Percentiles rank a stretch among this genome's conserved stretches.
These are phyloP conservation scores for Galerucella pusilla DNA, from an alignment of 2,888 invertebrate species.

Conservation along the genomic window DNA sequence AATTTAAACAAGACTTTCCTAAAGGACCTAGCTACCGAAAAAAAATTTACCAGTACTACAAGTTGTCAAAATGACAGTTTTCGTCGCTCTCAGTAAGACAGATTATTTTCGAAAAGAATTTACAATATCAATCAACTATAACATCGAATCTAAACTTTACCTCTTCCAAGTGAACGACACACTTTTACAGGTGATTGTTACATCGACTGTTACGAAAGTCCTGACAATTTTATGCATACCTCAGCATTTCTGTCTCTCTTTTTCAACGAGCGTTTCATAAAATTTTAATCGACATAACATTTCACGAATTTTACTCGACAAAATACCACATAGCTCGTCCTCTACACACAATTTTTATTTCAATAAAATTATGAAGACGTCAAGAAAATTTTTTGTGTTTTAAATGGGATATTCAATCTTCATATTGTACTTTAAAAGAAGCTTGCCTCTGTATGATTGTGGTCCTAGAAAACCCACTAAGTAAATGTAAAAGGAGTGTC, in stretches of 20 bases:
- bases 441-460: no score
- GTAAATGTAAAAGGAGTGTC: no score
- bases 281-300: conserved; percentile 28
- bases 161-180: conserved; percentile 7
- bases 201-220: conserved; percentile 20
- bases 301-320: conserved; percentile 19
- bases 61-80: no score
- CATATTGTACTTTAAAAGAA: no score
- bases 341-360: background rate
- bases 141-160: background rate
- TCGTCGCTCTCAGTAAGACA: no score
- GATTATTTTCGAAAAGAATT: background rate
- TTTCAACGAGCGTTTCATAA: conserved; percentile 12
- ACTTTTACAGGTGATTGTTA: conserved; percentile 28
- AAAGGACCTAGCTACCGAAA: no score
- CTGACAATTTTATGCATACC: conserved; percentile 28
- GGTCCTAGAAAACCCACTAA: no score
- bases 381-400: no score
- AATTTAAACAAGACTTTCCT: no score
- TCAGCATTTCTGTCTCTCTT: conserved; percentile 8
- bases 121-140: background rate
- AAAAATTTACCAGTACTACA: no score
- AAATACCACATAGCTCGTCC: background rate
- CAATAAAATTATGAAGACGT: no score
- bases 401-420: no score